These are phyloP conservation scores for Hyposoter didymator DNA, from an alignment of 2,888 invertebrate species.

Conservation along the genomic window DNA sequence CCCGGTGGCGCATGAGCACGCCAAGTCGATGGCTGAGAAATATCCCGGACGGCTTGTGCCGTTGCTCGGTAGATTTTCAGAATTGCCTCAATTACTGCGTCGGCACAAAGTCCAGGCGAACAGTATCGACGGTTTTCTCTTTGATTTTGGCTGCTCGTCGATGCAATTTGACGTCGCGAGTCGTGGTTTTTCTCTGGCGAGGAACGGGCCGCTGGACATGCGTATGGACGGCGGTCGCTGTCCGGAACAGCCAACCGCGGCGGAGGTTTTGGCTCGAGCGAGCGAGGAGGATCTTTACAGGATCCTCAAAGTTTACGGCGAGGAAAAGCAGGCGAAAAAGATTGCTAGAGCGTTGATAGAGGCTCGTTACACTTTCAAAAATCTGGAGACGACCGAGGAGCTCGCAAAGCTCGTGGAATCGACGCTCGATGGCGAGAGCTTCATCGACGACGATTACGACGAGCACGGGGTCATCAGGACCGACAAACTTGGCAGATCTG, in stretches of 20 bases:
- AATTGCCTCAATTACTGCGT: slow-evolving; percentile 89
- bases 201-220: slow-evolving; percentile 97
- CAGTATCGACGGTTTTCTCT: slow-evolving; percentile 93
- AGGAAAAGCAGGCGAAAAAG: slow-evolving; percentile 94
- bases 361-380: slow-evolving; percentile 90
- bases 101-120: slow-evolving; percentile 86
- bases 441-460: slow-evolving; percentile 70
- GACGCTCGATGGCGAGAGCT: slow-evolving; percentile 85
- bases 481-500: slow-evolving; percentile 91
- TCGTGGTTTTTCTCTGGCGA: slow-evolving; percentile 94
- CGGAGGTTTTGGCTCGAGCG: slow-evolving; percentile 93
- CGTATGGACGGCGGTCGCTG: slow-evolving; percentile 94
- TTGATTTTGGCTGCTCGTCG: slow-evolving; percentile 97
- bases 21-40: slow-evolving; percentile 87
- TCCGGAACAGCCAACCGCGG: slow-evolving; percentile 91
- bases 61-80: slow-evolving; percentile 95
- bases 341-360: slow-evolving; percentile 95
- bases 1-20: slow-evolving; percentile 90
- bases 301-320: slow-evolving; percentile 96
- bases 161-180: slow-evolving; percentile 95
- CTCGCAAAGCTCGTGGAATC: slow-evolving; percentile 90
- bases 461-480: slow-evolving; percentile 84
- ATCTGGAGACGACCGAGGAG: slow-evolving; percentile 92
- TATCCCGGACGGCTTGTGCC: slow-evolving; percentile 91
- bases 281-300: slow-evolving; percentile 91